Evolutionary conservation across 1,140 invertebrate species (phyloP), one percentile per base, ranked within the genome.

Genomic region (Epicauta chinensis): DNA sequence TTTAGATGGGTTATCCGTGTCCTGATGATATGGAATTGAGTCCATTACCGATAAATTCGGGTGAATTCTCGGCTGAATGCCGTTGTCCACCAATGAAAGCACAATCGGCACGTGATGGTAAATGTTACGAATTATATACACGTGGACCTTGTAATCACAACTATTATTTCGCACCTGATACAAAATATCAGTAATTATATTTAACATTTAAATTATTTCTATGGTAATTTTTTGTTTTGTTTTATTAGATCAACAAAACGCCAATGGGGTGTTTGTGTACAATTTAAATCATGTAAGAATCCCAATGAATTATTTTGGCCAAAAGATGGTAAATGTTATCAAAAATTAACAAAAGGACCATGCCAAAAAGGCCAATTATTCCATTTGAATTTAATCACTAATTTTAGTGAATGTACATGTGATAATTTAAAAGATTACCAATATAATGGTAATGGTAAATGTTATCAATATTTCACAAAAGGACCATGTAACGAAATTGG

Each of bases 1-100:
- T 59, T 40, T 71, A 85, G 75, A 77, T 85, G 53, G 86, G 86
- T 3, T 77, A 84, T 48, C 86, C 87, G 1, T 91, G 88, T 69
- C 86, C 87, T 4, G 83, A 86, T 3, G 88, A 84, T 1, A 88
- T 89, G 80, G 89, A 91, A 69, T 65, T 91, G 4, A 83, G 80
- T 51, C 86, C 86, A 2, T 73, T 74, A 2, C 67, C 60, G 2
- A 67, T 62, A 47, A 70, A 71, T 0, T 67, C 70, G 0, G 78
- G 77, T 1, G 69, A 73, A 32, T 75, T 73, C 29, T 74, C 77
- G 0, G 83, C 83, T 0, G 84, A 87, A 63, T 90, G 87, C 67
- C 78, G 82, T 43, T 89, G 87, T 70, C 86, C 87, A 1, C 87
- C 87, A 0, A 81, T 84, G 36, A 84, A 82, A 0, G 84, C 85